Percentiles rank a stretch among this genome's conserved stretches.
Evolutionary conservation across 2,797 vertebrate genomes (phyloP).

Genomic region (Meriones psammophilus): DNA sequence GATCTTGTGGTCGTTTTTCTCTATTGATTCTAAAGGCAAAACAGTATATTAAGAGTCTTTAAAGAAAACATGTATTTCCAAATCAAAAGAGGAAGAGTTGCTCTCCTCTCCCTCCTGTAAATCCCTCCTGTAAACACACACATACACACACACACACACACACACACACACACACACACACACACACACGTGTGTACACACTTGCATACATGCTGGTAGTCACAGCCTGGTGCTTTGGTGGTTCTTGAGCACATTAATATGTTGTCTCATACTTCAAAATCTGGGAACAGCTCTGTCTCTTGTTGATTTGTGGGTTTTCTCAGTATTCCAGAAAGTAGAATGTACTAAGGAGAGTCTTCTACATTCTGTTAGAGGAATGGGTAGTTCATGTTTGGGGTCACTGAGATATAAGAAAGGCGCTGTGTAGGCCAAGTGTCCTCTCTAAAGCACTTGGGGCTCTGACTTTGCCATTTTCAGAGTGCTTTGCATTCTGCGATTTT

Average conservation of each 20-base stretch:
- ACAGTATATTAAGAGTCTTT: background rate
- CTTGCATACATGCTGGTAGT: background rate
- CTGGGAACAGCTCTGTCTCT: background rate
- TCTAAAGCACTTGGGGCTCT: background rate
- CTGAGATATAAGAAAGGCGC: slow-evolving; percentile 42
- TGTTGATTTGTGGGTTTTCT: background rate
- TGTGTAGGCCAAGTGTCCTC: background rate
- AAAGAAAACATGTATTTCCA: background rate
- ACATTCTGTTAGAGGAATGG: slow-evolving; percentile 2
- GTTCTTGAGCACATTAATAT: background rate
- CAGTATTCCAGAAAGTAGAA: background rate
- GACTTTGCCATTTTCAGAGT: background rate
- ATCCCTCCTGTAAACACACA: background rate
- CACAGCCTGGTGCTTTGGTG: background rate
- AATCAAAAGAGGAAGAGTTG: background rate
- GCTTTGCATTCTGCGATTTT: background rate
- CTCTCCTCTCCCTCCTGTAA: slow-evolving; percentile 4
- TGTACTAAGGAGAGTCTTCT: background rate
- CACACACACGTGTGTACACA: background rate
- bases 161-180: background rate
- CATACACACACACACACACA: background rate
- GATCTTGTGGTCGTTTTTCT: rapidly evolving
- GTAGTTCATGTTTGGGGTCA: slow-evolving; percentile 30
- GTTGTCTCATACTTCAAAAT: background rate
- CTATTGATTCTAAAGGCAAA: background rate